Conservation (phyloP, 2,888 invertebrate genomes). For the Cotesia congregata region DNA sequence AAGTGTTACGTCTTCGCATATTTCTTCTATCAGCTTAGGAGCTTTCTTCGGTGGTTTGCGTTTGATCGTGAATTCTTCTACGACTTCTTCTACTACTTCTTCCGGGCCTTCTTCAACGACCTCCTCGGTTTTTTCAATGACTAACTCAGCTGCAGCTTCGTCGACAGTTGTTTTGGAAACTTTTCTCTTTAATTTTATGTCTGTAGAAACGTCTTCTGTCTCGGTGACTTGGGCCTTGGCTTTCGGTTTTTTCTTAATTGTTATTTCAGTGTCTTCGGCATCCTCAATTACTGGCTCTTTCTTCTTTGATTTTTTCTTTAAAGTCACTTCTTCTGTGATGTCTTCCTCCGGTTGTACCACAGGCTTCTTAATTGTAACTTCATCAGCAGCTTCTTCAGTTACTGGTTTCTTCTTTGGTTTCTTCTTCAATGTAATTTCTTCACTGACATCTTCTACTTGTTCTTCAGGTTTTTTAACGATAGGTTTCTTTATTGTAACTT, state of each 20-base stretch:
- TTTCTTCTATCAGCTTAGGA: constrained; percentile 74
- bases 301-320: constrained; percentile 49
- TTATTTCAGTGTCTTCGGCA: constrained; percentile 55
- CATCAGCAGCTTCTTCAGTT: constrained; percentile 51
- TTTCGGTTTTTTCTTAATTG: constrained; percentile 58
- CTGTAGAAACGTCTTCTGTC: constrained; percentile 64
- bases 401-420: constrained; percentile 68
- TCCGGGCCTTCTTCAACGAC: constrained; percentile 53
- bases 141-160: constrained; percentile 58
- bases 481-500: constrained; percentile 55
- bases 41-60: constrained; percentile 70
- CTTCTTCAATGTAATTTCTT: constrained; percentile 67
- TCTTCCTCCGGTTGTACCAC: constrained; percentile 56
- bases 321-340: constrained; percentile 53
- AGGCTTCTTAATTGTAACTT: constrained; percentile 60
- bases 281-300: constrained; percentile 51
- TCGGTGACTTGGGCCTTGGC: constrained; percentile 54
- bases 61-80: constrained; percentile 73
- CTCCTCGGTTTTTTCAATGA: constrained; percentile 57
- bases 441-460: constrained; percentile 58
- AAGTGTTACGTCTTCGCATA: constrained; percentile 79
- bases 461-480: constrained; percentile 57
- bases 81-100: constrained; percentile 57
- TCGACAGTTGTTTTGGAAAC: constrained; percentile 53
- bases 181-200: constrained; percentile 71